Conservation (phyloP, 2,113 vertebrate species). For the Suricata suricatta region DNA sequence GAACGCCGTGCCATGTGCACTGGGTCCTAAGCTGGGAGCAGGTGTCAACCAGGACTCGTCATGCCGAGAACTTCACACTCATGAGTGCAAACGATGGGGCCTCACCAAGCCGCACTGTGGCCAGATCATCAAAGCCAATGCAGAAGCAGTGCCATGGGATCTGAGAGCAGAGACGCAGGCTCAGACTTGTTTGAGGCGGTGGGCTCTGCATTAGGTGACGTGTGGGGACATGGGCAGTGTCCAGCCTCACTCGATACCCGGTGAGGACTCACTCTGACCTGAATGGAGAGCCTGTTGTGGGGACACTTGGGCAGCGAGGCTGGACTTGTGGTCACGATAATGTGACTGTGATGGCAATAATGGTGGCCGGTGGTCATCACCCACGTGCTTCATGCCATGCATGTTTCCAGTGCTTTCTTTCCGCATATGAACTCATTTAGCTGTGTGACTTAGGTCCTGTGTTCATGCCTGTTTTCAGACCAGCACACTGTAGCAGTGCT, state of each 20-base stretch:
- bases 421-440: not conserved
- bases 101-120: not conserved
- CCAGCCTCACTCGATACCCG: accelerated
- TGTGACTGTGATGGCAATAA: not conserved
- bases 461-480: not conserved
- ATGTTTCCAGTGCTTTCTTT: not conserved
- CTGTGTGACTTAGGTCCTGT: not conserved
- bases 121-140: not conserved
- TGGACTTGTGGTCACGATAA: not conserved
- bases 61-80: accelerated
- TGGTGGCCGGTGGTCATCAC: not conserved
- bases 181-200: not conserved
- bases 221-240: not conserved
- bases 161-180: not conserved
- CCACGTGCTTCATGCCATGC: not conserved
- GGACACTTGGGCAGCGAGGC: not conserved
- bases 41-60: not conserved
- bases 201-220: too few relatives aligned
- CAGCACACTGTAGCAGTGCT: not conserved
- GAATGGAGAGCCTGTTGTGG: not conserved
- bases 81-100: not conserved
- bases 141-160: not conserved
- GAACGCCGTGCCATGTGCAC: not conserved
- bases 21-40: not conserved
- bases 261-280: not conserved